Conservation (phyloP, 2,888 invertebrate genomes). For the Syrphus vitripennis region DNA sequence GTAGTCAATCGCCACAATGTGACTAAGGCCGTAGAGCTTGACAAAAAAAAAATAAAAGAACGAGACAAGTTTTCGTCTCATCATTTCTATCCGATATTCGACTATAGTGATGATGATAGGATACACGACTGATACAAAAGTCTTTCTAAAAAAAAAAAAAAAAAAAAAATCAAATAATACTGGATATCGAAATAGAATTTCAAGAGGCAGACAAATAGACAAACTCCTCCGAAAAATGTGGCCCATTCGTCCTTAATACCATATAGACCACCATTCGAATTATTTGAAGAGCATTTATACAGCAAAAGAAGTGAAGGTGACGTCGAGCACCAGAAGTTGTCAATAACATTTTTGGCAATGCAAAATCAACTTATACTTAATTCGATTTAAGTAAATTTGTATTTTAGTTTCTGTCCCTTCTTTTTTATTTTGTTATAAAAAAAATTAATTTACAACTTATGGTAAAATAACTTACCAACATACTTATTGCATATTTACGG, state of each 20-base stretch:
- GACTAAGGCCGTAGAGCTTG: conserved; percentile 22
- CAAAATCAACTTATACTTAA: not conserved
- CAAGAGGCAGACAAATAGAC: conserved; percentile 48
- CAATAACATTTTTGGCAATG: not conserved
- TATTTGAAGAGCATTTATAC: not conserved
- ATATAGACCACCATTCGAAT: conserved; percentile 1
- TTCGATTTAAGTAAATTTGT: not conserved
- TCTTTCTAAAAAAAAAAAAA: not conserved
- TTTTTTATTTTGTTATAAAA: not conserved
- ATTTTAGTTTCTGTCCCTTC: not conserved
- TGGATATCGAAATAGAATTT: conserved; percentile 61
- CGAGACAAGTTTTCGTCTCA: conserved; percentile 39
- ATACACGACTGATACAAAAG: conserved; percentile 3
- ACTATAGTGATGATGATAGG: conserved; percentile 31
- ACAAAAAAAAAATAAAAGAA: conserved; percentile 15
- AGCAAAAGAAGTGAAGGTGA: not conserved
- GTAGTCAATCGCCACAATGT: not conserved
- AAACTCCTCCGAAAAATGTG: not conserved
- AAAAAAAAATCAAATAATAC: conserved; percentile 43
- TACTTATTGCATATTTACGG: no score
- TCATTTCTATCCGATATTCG: conserved; percentile 28
- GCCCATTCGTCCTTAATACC: not conserved
- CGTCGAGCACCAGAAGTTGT: not conserved
- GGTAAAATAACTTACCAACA: no score
- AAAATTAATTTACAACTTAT: no score